A percentile compares a stretch with the other conserved stretches of the same genome.
Conservation (phyloP, 1,140 invertebrate species). For the Drosophila azteca region DNA sequence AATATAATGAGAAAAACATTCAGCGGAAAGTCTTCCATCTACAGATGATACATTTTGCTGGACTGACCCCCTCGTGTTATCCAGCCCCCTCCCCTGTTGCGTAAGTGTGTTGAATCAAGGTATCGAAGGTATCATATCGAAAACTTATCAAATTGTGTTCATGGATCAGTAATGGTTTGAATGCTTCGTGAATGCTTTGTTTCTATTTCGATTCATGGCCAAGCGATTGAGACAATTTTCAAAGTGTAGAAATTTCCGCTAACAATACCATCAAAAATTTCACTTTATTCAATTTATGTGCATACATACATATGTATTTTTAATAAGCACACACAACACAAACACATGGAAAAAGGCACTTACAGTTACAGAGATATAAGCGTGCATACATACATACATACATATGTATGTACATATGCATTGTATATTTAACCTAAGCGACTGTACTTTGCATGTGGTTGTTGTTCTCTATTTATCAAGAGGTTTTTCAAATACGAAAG, state of each 20-base stretch:
- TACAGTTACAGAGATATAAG: slow-evolving; percentile 19
- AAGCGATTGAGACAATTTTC: background rate
- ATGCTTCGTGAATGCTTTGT: slow-evolving; percentile 1
- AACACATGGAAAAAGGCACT: slow-evolving; percentile 7
- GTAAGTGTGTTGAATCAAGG: slow-evolving; percentile 30
- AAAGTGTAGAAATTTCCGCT: slow-evolving; percentile 48
- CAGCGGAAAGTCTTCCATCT: slow-evolving; percentile 5
- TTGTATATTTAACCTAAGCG: slow-evolving; percentile 36
- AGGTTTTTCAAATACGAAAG: slow-evolving; percentile 68
- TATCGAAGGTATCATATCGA: slow-evolving; percentile 9
- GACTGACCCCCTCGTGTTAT: background rate
- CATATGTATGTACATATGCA: slow-evolving; percentile 22
- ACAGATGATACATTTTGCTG: slow-evolving; percentile 22
- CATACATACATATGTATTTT: slow-evolving; percentile 1
- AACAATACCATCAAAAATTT: slow-evolving; percentile 50
- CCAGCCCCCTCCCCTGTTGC: slow-evolving; percentile 12
- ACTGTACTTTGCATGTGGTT: slow-evolving; percentile 9
- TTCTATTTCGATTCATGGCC: slow-evolving; percentile 22
- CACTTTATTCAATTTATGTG: slow-evolving; percentile 64
- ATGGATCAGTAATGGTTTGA: slow-evolving; percentile 24
- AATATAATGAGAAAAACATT: slow-evolving; percentile 34
- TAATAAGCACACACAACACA: slow-evolving; percentile 16
- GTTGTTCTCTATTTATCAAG: slow-evolving; percentile 65
- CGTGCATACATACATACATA: slow-evolving; percentile 20
- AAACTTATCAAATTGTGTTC: slow-evolving; percentile 16